These are phyloP conservation scores for Eulemur macaco DNA, from an alignment of 2,113 vertebrate species.

Conservation along the genomic window DNA sequence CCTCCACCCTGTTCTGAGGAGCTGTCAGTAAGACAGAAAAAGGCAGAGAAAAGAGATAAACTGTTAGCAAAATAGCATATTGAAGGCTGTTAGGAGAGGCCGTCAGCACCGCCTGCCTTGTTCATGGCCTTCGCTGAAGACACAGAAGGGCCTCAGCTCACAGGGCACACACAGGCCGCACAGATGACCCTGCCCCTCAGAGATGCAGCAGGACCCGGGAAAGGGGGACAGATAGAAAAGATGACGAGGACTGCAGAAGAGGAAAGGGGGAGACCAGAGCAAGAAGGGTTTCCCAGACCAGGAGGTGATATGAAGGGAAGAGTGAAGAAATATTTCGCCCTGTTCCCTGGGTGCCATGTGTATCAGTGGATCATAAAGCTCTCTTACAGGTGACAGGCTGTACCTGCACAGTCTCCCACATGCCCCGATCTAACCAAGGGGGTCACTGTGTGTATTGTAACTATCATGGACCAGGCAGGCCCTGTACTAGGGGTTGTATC, in stretches of 20 bases:
- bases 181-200: accelerated
- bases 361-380: not conserved
- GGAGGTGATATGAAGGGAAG: not conserved
- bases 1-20: not conserved
- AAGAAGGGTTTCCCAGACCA: not conserved
- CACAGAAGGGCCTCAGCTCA: not conserved
- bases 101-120: not conserved
- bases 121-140: not conserved
- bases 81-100: not conserved
- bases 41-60: not conserved
- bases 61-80: not conserved
- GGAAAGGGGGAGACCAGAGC: not conserved
- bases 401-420: not conserved
- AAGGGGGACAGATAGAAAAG: not conserved
- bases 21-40: not conserved
- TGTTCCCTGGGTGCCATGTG: not conserved
- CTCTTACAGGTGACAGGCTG: not conserved
- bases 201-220: accelerated
- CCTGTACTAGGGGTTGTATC: not conserved
- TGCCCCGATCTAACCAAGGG: not conserved
- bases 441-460: too few species aligned
- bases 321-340: not conserved
- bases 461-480: not conserved
- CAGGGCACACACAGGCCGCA: not conserved
- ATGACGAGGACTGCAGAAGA: not conserved